Percentiles rank a stretch among this genome's conserved stretches.
Conservation (phyloP, 2,888 invertebrate species). For the Lissonota sp. region DNA sequence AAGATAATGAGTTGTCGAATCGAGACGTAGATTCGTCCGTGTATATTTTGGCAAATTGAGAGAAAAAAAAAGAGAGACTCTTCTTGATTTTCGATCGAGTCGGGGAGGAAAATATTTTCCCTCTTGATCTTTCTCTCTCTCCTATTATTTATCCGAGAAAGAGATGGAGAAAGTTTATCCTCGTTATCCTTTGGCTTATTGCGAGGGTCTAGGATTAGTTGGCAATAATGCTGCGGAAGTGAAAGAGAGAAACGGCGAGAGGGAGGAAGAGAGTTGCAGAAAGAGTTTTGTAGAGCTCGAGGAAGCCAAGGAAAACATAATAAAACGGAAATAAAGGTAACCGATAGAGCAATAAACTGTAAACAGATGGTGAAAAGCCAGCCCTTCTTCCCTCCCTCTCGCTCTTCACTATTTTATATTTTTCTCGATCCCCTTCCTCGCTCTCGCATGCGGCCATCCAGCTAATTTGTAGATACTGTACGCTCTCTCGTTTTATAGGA, state of each 20-base stretch:
- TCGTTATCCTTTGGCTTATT: slow-evolving; percentile 42
- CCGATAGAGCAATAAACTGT: slow-evolving; percentile 66
- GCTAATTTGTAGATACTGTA: slow-evolving; percentile 60
- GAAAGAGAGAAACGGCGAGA: neutral
- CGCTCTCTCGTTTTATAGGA: slow-evolving; percentile 51
- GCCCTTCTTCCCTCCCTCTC: slow-evolving; percentile 62
- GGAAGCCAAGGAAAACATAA: slow-evolving; percentile 42
- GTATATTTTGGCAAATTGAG: neutral
- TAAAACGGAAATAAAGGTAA: slow-evolving; percentile 61
- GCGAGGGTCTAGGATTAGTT: slow-evolving; percentile 34
- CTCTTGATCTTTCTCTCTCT: neutral
- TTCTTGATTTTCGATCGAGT: slow-evolving; percentile 19
- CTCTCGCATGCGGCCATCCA: slow-evolving; percentile 66
- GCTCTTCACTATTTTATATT: slow-evolving; percentile 68
- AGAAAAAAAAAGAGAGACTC: slow-evolving; percentile 10
- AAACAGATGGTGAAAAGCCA: slow-evolving; percentile 63
- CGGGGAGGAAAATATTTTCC: slow-evolving; percentile 29
- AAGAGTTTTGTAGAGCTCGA: slow-evolving; percentile 15
- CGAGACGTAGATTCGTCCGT: slow-evolving; percentile 15
- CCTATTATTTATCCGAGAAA: neutral
- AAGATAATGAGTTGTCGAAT: slow-evolving; percentile 38
- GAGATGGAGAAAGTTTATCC: slow-evolving; percentile 17
- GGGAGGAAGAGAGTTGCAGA: neutral
- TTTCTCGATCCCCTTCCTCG: slow-evolving; percentile 72
- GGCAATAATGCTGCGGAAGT: slow-evolving; percentile 31